Conservation (phyloP, 2,797 vertebrate genomes). For the Chloroceryle inda region DNA sequence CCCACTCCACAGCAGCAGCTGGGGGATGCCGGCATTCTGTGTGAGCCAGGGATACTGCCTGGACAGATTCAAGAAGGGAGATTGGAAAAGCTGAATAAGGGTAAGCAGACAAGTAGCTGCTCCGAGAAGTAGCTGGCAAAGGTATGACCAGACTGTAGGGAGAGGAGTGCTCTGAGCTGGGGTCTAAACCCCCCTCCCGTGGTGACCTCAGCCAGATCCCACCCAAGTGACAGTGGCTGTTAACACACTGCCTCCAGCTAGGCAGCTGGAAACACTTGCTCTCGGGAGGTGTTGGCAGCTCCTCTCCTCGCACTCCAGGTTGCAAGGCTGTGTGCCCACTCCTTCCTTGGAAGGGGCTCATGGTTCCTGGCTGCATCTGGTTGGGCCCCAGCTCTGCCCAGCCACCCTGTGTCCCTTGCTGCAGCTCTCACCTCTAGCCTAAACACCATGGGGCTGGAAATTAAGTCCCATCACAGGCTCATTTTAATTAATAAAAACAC, state of each 20-base stretch:
- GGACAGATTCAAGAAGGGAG: neutral
- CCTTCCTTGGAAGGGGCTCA: neutral
- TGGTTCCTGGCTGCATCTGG: neutral
- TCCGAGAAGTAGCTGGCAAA: neutral
- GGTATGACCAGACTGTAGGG: rapidly evolving
- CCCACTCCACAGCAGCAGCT: neutral
- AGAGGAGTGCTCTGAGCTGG: neutral
- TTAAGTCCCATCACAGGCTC: neutral
- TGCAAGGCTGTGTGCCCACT: rapidly evolving
- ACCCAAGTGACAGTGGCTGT: rapidly evolving
- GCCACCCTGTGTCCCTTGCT: neutral
- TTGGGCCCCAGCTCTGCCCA: neutral
- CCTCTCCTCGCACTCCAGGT: neutral
- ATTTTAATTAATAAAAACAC: neutral
- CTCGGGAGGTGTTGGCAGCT: neutral
- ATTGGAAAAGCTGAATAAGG: neutral
- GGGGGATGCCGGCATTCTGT: neutral
- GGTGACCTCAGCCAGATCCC: neutral
- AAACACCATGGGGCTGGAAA: neutral
- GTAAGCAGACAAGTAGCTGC: neutral
- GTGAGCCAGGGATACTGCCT: neutral
- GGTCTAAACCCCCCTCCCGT: neutral
- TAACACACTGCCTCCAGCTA: rapidly evolving
- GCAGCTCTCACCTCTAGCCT: neutral
- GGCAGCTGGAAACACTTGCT: neutral